Conservation (phyloP, 1,140 invertebrate species). For the Drosophila cardini region DNA sequence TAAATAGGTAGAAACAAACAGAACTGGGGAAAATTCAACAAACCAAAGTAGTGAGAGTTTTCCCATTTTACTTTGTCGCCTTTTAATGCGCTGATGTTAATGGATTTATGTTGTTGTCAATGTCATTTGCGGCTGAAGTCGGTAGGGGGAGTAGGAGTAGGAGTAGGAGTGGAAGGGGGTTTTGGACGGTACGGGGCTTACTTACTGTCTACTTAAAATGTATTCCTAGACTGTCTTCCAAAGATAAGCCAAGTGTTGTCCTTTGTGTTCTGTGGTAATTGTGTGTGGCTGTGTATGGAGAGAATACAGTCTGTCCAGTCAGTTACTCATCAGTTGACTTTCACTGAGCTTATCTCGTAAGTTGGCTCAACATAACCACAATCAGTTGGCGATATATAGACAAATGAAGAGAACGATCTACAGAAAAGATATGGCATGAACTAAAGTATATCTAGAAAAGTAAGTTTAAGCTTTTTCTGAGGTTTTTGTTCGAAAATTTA, state of each 20-base stretch:
- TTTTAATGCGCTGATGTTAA: constrained; percentile 43
- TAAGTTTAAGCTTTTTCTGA: no score
- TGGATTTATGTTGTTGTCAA: constrained; percentile 57
- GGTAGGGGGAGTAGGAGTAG: no score
- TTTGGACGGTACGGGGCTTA: neutral
- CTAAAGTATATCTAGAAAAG: no score
- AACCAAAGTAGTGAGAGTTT: neutral
- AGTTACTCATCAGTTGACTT: constrained; percentile 22
- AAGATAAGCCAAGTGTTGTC: constrained; percentile 28
- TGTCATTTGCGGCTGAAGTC: constrained; percentile 21
- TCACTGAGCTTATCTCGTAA: constrained; percentile 31
- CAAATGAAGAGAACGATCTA: neutral
- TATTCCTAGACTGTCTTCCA: constrained; percentile 5
- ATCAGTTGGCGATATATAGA: neutral
- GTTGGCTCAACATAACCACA: neutral
- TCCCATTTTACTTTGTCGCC: constrained; percentile 6
- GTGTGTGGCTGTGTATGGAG: neutral
- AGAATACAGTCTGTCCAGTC: neutral
- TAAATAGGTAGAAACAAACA: constrained; percentile 21
- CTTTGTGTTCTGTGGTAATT: constrained; percentile 16
- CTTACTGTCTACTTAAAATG: constrained; percentile 45
- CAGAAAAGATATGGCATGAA: no score
- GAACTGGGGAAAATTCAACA: constrained; percentile 13
- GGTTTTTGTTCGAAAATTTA: no score
- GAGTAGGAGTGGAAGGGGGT: no score